Base-by-base conservation (phyloP, 1,140 invertebrate genomes). In the Eubasilissa regina region DNA sequence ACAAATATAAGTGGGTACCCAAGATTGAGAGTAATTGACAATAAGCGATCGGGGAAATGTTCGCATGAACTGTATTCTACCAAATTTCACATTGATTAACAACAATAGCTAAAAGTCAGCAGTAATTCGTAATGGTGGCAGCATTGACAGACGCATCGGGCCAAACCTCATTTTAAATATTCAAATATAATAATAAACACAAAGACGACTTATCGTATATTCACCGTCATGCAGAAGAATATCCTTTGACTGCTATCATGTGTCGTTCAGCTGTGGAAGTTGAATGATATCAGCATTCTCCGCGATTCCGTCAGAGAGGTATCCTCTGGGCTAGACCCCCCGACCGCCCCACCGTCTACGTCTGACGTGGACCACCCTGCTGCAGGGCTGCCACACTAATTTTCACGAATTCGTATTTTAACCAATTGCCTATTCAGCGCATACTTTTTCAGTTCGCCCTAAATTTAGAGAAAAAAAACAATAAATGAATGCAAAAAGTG, bases 161-260 rank as follows among this genome's bases (percentile, higher is more conserved):
- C n/a, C 44, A 51, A 51, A 70, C 0, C 47, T 70, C 47, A 51
- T 51, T 25, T 70, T 48, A 51, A 70, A 70, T 70, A 48, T 21
- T 48, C 35, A 62, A 35, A 17, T 47, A 70, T 3, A 70, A 70
- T 70, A 70, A 70, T 51, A 70, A 70, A 48, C 10, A 51, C n/a
- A 51, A 13, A 51, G 13, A 25, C n/a, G 45, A 45, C 66, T 70
- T 70, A 70, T 70, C 51, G 66, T 48, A 47, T 70, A 70, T 70
- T 70, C 66, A 70, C 48, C 47, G 45, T 70, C 12, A 70, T 15
- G 66, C 17, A 48, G 51, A 70, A 70, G 66, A 70, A 70, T 21
- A 70, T 70, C 25, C 66, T 70, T 70, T 70, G 66, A 70, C 66
- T 70, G 66, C 66, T 70, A 70, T 70, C 66, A 70, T 47, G 48